phyloP scores from a whole-genome alignment of 2,113 vertebrate genomes.

The Bufo bufo region DNA sequence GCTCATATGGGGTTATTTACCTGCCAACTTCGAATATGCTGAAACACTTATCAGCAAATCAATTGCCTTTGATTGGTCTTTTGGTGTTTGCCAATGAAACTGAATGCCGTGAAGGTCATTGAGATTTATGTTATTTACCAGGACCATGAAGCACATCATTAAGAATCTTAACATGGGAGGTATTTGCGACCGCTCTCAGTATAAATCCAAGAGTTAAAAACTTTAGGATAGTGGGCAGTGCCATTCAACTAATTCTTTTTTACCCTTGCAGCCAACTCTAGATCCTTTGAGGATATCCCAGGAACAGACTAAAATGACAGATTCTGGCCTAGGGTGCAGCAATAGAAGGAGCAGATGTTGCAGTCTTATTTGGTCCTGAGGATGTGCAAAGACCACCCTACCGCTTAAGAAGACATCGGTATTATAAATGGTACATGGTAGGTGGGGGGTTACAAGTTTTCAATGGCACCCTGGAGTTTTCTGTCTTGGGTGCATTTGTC shows the following conservation, averaged over 20 bases:
- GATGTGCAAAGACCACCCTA: too few species aligned
- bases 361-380: too few species aligned
- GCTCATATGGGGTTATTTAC: neutral
- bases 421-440: neutral
- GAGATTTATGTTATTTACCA: neutral
- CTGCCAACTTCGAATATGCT: neutral
- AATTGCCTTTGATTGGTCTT: conserved; percentile 9
- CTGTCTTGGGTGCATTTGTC: too few species aligned
- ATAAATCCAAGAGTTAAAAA: neutral
- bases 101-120: neutral
- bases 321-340: too few species aligned
- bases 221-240: neutral
- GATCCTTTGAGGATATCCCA: neutral
- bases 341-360: too few species aligned
- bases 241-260: neutral
- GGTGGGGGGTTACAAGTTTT: too few species aligned
- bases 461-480: too few species aligned
- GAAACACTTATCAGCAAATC: conserved; percentile 16
- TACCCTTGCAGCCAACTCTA: neutral
- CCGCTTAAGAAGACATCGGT: too few species aligned
- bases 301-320: neutral
- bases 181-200: neutral
- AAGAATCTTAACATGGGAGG: neutral
- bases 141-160: neutral
- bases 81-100: conserved; percentile 10